Percentiles rank a stretch among this genome's conserved stretches.
These are phyloP conservation scores for Temnothorax unifasciatus DNA, from an alignment of 2,888 invertebrate species.

Conservation along the genomic window DNA sequence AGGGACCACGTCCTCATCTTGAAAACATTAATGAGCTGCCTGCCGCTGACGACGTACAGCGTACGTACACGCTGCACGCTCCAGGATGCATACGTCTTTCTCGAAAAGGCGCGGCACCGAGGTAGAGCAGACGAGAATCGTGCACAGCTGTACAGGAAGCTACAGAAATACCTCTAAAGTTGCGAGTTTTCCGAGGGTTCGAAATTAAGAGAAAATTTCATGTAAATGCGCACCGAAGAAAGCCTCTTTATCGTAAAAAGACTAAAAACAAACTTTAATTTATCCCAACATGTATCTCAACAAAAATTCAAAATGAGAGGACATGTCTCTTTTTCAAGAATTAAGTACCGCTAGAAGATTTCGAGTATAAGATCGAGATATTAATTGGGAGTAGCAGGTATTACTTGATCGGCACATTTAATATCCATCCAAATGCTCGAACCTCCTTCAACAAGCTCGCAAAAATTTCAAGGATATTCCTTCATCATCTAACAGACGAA, in stretches of 20 bases:
- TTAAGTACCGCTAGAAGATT: not conserved
- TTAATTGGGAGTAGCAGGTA: not conserved
- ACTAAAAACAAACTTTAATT: conserved; percentile 14
- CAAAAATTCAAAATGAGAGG: conserved; percentile 6
- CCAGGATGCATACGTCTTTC: conserved; percentile 45
- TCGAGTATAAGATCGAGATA: not conserved
- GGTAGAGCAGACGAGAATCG: conserved; percentile 27
- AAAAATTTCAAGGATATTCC: conserved; percentile 27
- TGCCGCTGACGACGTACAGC: conserved; percentile 35
- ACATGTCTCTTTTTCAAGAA: not conserved
- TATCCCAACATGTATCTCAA: too few relatives aligned
- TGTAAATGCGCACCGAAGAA: not conserved
- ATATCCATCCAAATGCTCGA: not conserved
- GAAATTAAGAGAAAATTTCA: conserved; percentile 29
- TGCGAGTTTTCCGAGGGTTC: not conserved
- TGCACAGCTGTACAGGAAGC: conserved; percentile 21
- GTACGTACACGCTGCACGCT: conserved; percentile 31
- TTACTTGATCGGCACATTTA: too few relatives aligned
- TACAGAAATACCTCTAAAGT: conserved; percentile 30
- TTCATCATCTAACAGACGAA: not conserved
- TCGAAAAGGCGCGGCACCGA: conserved; percentile 42
- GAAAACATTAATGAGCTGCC: conserved; percentile 76
- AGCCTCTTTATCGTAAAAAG: not conserved
- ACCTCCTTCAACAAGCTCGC: not conserved
- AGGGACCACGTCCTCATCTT: conserved; percentile 70